Evolutionary conservation across 2,888 invertebrate species (phyloP).

Genomic region (Clivina fossor): DNA sequence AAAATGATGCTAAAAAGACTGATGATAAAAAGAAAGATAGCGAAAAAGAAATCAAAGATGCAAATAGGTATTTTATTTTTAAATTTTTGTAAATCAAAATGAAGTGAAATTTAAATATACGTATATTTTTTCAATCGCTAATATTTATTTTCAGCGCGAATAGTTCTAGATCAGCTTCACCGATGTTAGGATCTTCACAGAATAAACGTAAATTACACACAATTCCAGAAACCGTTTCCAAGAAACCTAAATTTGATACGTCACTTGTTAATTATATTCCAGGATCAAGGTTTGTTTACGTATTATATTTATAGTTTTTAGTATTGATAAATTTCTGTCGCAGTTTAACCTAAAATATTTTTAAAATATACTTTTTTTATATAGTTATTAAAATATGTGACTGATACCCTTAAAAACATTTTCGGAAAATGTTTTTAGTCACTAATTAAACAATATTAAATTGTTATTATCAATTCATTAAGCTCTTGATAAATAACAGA

Average conservation of each 20-base stretch:
- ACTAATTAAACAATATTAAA: too few species aligned
- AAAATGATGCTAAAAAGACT: constrained; percentile 62
- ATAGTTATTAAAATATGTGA: too few species aligned
- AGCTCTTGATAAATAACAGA: too few species aligned
- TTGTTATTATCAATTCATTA: too few species aligned
- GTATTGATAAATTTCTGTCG: background rate
- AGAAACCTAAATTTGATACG: constrained; percentile 60
- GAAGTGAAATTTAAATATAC: background rate
- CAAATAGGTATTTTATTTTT: constrained; percentile 45
- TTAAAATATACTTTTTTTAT: too few species aligned
- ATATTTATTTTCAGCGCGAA: constrained; percentile 52
- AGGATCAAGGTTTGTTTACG: constrained; percentile 54
- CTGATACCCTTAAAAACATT: too few species aligned
- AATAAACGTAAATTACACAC: constrained; percentile 53
- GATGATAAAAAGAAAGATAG: constrained; percentile 49
- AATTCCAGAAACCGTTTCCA: constrained; percentile 55
- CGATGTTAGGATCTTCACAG: constrained; percentile 46
- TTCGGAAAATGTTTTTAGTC: too few species aligned
- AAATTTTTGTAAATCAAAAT: constrained; percentile 3
- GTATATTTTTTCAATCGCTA: constrained; percentile 1
- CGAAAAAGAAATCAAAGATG: constrained; percentile 53
- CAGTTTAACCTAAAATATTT: background rate
- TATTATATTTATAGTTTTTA: too few species aligned
- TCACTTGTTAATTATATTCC: constrained; percentile 54
- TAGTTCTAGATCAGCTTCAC: constrained; percentile 59